Percentiles rank a stretch among this genome's conserved stretches.
These are phyloP conservation scores for Drosophila sturtevanti DNA, from an alignment of 1,140 invertebrate species.

Conservation along the genomic window DNA sequence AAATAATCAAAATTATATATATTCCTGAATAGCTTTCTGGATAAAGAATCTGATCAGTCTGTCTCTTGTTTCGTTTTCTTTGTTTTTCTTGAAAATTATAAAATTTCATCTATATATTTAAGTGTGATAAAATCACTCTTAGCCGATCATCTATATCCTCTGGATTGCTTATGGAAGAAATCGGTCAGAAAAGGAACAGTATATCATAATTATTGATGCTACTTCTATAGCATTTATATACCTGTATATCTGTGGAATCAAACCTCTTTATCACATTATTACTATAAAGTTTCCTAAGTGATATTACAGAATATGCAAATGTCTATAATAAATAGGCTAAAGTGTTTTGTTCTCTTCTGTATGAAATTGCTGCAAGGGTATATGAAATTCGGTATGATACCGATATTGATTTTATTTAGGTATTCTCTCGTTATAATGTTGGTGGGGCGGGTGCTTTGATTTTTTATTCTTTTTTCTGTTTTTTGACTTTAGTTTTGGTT, in stretches of 20 bases:
- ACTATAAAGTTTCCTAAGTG: background rate
- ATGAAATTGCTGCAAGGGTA: background rate
- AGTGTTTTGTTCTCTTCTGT: background rate
- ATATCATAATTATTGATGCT: too few species aligned
- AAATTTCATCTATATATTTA: too few species aligned
- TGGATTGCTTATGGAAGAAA: too few species aligned
- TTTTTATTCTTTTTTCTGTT: background rate
- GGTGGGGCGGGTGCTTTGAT: constrained; percentile 6
- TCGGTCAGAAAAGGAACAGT: too few species aligned
- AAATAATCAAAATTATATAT: background rate
- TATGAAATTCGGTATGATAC: background rate
- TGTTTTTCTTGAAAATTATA: too few species aligned
- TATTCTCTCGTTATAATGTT: constrained; percentile 13
- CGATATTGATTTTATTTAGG: background rate
- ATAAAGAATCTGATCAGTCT: too few species aligned
- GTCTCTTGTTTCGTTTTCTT: too few species aligned
- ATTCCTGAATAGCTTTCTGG: too few species aligned
- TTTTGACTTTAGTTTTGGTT: constrained; percentile 7
- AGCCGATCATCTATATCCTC: too few species aligned
- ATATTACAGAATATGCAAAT: background rate
- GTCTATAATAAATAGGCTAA: background rate
- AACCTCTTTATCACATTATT: background rate
- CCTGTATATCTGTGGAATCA: background rate
- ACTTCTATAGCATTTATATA: too few species aligned
- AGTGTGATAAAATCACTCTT: too few species aligned